Evolutionary conservation across 2,888 invertebrate genomes (phyloP).

Genomic region (Onchidella celtica): DNA sequence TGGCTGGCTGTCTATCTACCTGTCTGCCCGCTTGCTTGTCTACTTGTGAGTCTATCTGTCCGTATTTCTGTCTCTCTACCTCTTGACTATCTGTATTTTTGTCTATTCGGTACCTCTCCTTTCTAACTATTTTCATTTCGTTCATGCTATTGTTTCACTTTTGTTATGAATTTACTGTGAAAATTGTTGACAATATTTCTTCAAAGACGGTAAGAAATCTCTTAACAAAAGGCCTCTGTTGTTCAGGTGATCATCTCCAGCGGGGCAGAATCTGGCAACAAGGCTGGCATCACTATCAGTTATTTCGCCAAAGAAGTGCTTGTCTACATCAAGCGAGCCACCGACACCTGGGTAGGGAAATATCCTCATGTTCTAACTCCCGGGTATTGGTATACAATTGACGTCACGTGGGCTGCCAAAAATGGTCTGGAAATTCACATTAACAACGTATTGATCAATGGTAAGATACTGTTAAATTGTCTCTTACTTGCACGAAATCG

Average conservation of each 20-base stretch:
- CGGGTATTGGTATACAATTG: conserved; percentile 43
- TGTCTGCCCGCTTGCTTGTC: too few relatives aligned
- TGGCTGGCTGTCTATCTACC: too few relatives aligned
- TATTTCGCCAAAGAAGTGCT: conserved; percentile 55
- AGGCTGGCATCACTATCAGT: conserved; percentile 61
- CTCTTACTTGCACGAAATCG: neutral
- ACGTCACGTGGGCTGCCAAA: conserved; percentile 15
- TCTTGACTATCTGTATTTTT: too few relatives aligned
- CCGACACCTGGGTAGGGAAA: neutral
- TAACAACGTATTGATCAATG: conserved; percentile 8
- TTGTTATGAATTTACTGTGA: too few relatives aligned
- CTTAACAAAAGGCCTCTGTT: too few relatives aligned
- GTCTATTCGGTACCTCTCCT: too few relatives aligned
- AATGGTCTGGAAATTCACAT: neutral
- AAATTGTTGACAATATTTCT: too few relatives aligned
- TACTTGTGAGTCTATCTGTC: too few relatives aligned
- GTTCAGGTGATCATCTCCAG: conserved; percentile 62
- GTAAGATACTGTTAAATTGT: neutral
- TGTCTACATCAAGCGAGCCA: conserved; percentile 60
- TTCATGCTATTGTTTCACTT: too few relatives aligned
- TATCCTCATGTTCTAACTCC: neutral
- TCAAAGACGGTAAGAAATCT: too few relatives aligned
- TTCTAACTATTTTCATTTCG: too few relatives aligned
- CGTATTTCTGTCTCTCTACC: too few relatives aligned
- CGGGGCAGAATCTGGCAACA: conserved; percentile 58